Evolutionary conservation across 2,888 invertebrate species (phyloP).

Genomic region (Phorcus lineatus): DNA sequence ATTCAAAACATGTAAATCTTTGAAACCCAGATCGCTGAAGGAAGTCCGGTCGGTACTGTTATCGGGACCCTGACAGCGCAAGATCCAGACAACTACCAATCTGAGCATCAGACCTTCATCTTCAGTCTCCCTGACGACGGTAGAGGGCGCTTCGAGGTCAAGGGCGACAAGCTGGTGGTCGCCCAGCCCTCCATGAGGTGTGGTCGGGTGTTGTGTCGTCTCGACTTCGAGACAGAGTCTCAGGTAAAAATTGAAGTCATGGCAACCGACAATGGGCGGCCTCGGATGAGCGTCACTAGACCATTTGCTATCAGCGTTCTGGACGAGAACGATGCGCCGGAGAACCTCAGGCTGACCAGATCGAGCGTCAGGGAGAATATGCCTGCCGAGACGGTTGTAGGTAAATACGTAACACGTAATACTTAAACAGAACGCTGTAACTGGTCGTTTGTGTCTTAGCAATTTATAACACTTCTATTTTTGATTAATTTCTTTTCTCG

Average conservation of each 20-base stretch:
- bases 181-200: constrained; percentile 15
- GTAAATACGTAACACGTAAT: constrained; percentile 26
- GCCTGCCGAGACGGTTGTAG: constrained; percentile 33
- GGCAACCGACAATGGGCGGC: constrained; percentile 46
- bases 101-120: constrained; percentile 44
- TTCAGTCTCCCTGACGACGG: constrained; percentile 48
- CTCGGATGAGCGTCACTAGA: constrained; percentile 31
- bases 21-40: constrained; percentile 46
- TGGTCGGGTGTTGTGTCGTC: constrained; percentile 1
- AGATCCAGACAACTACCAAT: constrained; percentile 52
- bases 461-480: no score
- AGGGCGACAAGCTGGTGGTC: constrained; percentile 39
- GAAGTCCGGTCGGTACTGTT: constrained; percentile 43
- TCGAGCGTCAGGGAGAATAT: constrained; percentile 48
- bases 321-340: constrained; percentile 52
- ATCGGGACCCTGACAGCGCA: constrained; percentile 44
- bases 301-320: constrained; percentile 37
- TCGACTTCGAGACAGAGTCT: constrained; percentile 48
- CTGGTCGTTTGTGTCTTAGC: no score
- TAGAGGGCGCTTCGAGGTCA: constrained; percentile 45
- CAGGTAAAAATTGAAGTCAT: constrained; percentile 40
- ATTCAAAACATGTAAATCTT: no score
- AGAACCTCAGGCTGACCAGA: constrained; percentile 36
- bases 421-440: no score
- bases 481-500: no score